Conservation (phyloP, 2,113 vertebrate genomes). For the Orcinus orca region DNA sequence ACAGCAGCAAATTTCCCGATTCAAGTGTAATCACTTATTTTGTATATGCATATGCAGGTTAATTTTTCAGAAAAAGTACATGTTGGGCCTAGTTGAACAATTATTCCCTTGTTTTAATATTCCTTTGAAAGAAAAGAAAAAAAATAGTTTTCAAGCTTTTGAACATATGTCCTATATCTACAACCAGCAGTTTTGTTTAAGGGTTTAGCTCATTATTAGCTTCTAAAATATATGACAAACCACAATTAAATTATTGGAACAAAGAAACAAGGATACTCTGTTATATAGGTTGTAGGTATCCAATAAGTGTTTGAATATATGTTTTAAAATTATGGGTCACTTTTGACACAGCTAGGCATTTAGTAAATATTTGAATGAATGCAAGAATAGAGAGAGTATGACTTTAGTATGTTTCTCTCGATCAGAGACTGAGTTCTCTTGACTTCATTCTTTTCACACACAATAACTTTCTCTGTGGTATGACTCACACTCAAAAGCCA, state of each 20-base stretch:
- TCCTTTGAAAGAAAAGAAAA: not conserved
- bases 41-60: not conserved
- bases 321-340: not conserved
- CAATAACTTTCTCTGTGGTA: not conserved
- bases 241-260: not conserved
- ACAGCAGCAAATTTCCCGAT: not conserved
- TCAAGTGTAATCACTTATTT: not conserved
- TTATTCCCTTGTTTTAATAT: not conserved
- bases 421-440: not conserved
- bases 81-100: not conserved
- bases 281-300: not conserved
- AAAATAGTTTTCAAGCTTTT: not conserved
- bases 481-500: not conserved
- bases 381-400: not conserved
- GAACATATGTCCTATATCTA: not conserved
- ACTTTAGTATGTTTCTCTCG: not conserved
- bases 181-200: not conserved
- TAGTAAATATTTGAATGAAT: not conserved
- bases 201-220: not conserved
- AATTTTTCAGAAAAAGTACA: not conserved
- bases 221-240: not conserved
- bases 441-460: not conserved
- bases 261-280: not conserved
- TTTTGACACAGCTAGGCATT: not conserved
- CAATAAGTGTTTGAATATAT: not conserved